Percentiles rank a stretch among this genome's conserved stretches.
phyloP scores from a whole-genome alignment of 1,140 invertebrate species.

The Chironomus tepperi region DNA sequence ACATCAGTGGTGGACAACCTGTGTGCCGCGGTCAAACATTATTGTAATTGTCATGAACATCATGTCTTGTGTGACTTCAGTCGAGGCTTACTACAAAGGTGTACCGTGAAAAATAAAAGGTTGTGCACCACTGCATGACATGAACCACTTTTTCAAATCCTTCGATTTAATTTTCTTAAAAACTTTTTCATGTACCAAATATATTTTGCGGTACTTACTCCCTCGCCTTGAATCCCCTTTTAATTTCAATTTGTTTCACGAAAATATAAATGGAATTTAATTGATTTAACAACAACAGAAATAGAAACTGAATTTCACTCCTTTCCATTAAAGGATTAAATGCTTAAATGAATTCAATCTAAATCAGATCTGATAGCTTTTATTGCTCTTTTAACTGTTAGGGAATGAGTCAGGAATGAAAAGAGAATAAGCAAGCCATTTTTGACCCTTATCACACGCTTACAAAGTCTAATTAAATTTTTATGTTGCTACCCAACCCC shows the following conservation, averaged over 20 bases:
- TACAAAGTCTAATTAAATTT: too few relatives aligned
- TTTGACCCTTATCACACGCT: too few relatives aligned
- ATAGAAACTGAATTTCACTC: not conserved
- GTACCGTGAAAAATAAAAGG: too few relatives aligned
- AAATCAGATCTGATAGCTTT: not conserved
- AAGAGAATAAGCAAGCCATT: too few relatives aligned
- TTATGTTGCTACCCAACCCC: too few relatives aligned
- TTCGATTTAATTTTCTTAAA: not conserved
- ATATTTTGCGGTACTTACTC: not conserved
- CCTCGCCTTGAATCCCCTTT: not conserved
- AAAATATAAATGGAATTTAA: not conserved
- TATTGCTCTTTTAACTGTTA: not conserved
- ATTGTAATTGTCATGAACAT: too few relatives aligned
- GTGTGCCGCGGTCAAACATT: too few relatives aligned
- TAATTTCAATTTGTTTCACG: not conserved
- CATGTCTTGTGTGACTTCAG: too few relatives aligned
- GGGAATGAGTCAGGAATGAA: too few relatives aligned
- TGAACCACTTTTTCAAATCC: not conserved
- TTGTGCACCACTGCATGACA: too few relatives aligned
- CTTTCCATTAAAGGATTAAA: slow-evolving; percentile 8
- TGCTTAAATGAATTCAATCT: not conserved
- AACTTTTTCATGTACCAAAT: not conserved
- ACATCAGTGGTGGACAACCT: too few relatives aligned
- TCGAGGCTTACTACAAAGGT: too few relatives aligned
- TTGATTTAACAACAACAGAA: not conserved